These are phyloP conservation scores for Pipistrellus nathusii DNA, from an alignment of 2,797 vertebrate species.

Conservation along the genomic window DNA sequence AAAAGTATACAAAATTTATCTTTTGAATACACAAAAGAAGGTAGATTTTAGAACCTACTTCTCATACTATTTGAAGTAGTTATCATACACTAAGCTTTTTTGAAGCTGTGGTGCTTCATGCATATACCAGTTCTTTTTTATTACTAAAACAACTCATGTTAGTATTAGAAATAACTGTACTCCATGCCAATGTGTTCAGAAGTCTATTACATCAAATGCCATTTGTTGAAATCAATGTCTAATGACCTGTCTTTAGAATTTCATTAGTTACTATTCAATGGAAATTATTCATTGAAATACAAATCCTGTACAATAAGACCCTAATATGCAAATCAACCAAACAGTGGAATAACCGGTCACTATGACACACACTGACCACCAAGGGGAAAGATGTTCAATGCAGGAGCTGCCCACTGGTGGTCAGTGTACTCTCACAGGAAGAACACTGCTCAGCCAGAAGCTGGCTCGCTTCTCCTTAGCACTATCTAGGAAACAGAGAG, in stretches of 20 bases:
- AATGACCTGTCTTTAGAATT: constrained; percentile 45
- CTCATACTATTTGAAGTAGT: neutral
- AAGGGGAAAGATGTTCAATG: too few relatives aligned
- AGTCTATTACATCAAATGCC: constrained; percentile 48
- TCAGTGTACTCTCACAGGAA: too few relatives aligned
- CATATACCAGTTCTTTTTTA: constrained; percentile 9
- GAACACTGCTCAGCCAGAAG: too few relatives aligned
- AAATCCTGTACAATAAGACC: neutral
- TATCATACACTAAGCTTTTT: neutral
- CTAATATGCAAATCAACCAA: too few relatives aligned
- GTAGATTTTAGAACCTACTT: neutral
- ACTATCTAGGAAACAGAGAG: too few relatives aligned
- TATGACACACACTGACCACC: too few relatives aligned
- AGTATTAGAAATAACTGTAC: neutral
- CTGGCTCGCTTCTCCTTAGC: too few relatives aligned
- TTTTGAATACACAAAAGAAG: constrained; percentile 41
- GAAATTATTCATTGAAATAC: constrained; percentile 68
- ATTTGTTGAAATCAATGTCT: constrained; percentile 28
- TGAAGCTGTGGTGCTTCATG: neutral
- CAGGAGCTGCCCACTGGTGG: too few relatives aligned
- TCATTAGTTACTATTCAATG: constrained; percentile 14
- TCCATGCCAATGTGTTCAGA: constrained; percentile 15
- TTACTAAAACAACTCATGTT: constrained; percentile 20
- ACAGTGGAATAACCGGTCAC: too few relatives aligned
- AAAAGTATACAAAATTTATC: neutral